A percentile compares a stretch with the other conserved stretches of the same genome.
These are phyloP conservation scores for Cistogaster globosa DNA, from an alignment of 2,888 invertebrate genomes.

Conservation along the genomic window DNA sequence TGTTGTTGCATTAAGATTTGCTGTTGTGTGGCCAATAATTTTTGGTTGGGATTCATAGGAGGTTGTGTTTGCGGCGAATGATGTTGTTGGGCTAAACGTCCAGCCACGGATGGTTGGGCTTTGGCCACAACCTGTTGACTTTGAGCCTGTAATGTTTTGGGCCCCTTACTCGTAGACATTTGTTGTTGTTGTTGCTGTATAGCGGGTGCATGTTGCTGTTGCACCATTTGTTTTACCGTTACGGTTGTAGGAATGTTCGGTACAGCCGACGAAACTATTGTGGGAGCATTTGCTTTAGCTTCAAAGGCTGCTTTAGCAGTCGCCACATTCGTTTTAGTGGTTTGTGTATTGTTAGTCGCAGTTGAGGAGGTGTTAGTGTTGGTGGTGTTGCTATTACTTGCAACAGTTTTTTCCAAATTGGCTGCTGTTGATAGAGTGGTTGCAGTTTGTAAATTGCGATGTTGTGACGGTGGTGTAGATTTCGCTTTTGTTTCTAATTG, in stretches of 20 bases:
- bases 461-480: slow-evolving; percentile 67
- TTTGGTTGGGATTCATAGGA: slow-evolving; percentile 80
- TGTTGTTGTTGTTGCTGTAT: slow-evolving; percentile 81
- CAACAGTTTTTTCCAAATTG: slow-evolving; percentile 47
- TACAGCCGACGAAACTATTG: slow-evolving; percentile 71
- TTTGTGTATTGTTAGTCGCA: slow-evolving; percentile 30
- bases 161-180: slow-evolving; percentile 74
- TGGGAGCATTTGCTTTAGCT: slow-evolving; percentile 58
- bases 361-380: slow-evolving; percentile 18
- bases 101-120: slow-evolving; percentile 72
- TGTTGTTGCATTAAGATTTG: slow-evolving; percentile 76
- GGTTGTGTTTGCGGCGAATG: slow-evolving; percentile 75
- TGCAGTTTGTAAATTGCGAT: slow-evolving; percentile 50
- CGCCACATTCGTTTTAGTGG: slow-evolving; percentile 66
- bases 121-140: slow-evolving; percentile 71
- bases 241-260: slow-evolving; percentile 78
- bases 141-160: slow-evolving; percentile 70
- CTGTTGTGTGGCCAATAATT: slow-evolving; percentile 79
- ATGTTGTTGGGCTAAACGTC: slow-evolving; percentile 77
- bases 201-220: slow-evolving; percentile 79
- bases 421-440: slow-evolving; percentile 43
- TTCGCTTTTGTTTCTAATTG: slow-evolving; percentile 61
- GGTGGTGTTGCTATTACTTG: slow-evolving; percentile 3
- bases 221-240: slow-evolving; percentile 80
- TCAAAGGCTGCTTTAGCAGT: slow-evolving; percentile 66